Percentiles rank a stretch among this genome's conserved stretches.
Evolutionary conservation across 2,888 invertebrate species (phyloP).

Genomic region (Agrilus cyanescens): DNA sequence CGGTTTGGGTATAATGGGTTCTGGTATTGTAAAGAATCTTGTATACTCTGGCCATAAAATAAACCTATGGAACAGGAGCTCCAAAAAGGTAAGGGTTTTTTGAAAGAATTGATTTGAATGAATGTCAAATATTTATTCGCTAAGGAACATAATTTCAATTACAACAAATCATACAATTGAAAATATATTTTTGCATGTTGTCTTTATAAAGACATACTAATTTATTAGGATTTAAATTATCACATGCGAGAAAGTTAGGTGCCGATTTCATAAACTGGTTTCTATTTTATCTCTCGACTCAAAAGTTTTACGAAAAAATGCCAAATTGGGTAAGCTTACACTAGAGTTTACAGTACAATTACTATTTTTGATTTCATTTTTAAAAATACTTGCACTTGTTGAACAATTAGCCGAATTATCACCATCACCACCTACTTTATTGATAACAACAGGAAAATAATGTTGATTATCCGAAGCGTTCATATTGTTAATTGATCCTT

Average conservation of each 20-base stretch:
- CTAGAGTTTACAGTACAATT: constrained; percentile 29
- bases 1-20: constrained; percentile 91
- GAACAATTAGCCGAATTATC: constrained; percentile 30
- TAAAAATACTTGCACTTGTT: constrained; percentile 6
- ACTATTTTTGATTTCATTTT: constrained; percentile 3
- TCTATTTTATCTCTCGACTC: no score
- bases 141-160: no score
- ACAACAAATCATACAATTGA: no score
- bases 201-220: constrained; percentile 4
- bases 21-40: constrained; percentile 89
- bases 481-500: constrained; percentile 33
- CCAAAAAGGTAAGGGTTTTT: constrained; percentile 64
- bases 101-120: background rate
- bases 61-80: constrained; percentile 86
- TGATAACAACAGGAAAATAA: no score
- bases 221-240: no score
- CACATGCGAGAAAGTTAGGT: no score
- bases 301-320: background rate
- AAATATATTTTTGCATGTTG: constrained; percentile 38
- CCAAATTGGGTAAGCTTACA: constrained; percentile 36
- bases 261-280: no score
- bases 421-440: no score
- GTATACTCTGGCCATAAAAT: constrained; percentile 89
- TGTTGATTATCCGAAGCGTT: no score
- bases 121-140: constrained; percentile 35